Base-by-base conservation (phyloP, 1,140 invertebrate species). In the Drosophila equinoxialis region DNA sequence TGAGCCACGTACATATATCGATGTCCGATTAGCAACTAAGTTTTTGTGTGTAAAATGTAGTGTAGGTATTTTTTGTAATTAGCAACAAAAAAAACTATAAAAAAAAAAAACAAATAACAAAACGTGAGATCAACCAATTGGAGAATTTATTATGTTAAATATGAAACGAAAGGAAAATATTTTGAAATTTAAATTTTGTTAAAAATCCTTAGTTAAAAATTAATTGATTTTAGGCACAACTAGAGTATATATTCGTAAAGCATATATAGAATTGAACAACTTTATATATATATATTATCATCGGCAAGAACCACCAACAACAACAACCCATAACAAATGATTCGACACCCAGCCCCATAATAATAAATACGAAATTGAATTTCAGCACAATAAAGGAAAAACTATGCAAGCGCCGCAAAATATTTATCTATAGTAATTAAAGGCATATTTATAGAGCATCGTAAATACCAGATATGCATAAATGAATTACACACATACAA, bases 381-480 rank as follows among this genome's bases (percentile, higher is more conserved):
- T 81, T 74, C 72, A 84, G 84, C 80, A 84, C 84, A 71, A 81
- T 69, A 76, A 41, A 59, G 51, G 65, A 73, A 41, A 42, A 76
- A 89, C 77, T 68, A 76, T 83, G 76, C 83, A 87, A 87, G 77
- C 80, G 80, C 84, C 83, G 83, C 45, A 80, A 87, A 30, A 87
- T 87, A 89, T 87, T 89, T 89, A 87, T 87, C 84, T 87, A 72
- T 87, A 89, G 84, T 87, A 84, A 89, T 89, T 89, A 87, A 89
- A 78, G 74, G 84, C 76, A 89, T 86, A 86, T 89, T 86, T 86
- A 86, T 86, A 86, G 79, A 87, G 77, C 83, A 87, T 85, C 84
- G 76, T 83, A 76, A 87, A 81, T 80, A 81, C 77, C 59, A 80
- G 75, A 79, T 76, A 86, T 79, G 80, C 79, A 78, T 76, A 76